Conservation (phyloP, 2,888 invertebrate species). For the Argyresthia albistria region DNA sequence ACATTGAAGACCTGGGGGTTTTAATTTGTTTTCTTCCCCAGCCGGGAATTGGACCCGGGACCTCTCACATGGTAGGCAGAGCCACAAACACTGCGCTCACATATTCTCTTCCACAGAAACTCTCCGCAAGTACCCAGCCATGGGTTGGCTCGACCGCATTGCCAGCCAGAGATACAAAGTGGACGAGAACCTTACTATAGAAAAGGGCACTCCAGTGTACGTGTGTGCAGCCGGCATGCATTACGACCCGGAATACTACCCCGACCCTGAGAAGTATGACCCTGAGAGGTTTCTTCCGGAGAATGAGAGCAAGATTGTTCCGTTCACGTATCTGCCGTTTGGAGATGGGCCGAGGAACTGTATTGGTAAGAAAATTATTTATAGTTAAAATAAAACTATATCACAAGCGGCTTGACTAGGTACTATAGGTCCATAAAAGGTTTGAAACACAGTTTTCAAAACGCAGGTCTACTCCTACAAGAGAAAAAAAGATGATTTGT, state of each 20-base stretch:
- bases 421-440: neutral
- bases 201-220: constrained; percentile 29
- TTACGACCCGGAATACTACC: constrained; percentile 8
- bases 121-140: constrained; percentile 28
- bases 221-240: constrained; percentile 25
- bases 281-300: constrained; percentile 14
- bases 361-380: constrained; percentile 7
- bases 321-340: constrained; percentile 13
- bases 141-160: constrained; percentile 23
- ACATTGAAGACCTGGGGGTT: no score
- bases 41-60: no score
- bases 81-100: no score
- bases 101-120: constrained; percentile 29
- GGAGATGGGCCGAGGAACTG: constrained; percentile 13
- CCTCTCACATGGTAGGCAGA: no score
- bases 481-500: no score
- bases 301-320: constrained; percentile 7
- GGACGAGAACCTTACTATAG: constrained; percentile 29
- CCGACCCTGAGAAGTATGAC: constrained; percentile 10
- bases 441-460: no score
- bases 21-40: no score
- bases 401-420: neutral
- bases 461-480: no score
- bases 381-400: neutral
- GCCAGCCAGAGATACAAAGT: constrained; percentile 24